Conservation (phyloP, 2,113 vertebrate species). For the Oreochromis niloticus region DNA sequence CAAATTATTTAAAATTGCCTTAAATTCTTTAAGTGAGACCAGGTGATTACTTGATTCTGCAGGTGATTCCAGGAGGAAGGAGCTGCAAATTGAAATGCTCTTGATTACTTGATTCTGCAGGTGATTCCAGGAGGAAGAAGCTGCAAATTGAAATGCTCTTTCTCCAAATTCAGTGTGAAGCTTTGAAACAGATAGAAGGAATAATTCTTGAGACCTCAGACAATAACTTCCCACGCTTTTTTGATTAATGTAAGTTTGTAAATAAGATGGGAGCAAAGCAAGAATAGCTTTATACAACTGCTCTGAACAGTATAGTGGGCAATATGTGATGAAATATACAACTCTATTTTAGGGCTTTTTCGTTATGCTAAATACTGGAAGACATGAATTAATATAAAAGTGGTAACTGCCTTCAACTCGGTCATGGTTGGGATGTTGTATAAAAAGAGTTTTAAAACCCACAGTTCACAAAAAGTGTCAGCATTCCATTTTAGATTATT, state of each 20-base stretch:
- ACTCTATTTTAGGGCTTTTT: not conserved
- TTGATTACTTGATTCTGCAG: not conserved
- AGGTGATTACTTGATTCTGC: not conserved
- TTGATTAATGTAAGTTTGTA: not conserved
- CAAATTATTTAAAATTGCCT: not conserved
- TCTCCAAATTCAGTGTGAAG: not conserved
- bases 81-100: not conserved
- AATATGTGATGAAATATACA: not conserved
- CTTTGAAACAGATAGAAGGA: not conserved
- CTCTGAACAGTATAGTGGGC: not conserved
- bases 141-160: not conserved
- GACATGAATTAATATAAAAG: constrained; percentile 8
- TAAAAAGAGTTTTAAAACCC: constrained; percentile 32
- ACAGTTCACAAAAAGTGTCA: constrained; percentile 48
- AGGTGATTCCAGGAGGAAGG: not conserved
- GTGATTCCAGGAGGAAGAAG: not conserved
- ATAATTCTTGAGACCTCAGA: not conserved
- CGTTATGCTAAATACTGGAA: not conserved
- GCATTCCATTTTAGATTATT: constrained; percentile 47
- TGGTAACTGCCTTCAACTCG: constrained; percentile 8
- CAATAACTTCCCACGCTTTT: not conserved
- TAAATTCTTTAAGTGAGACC: not conserved
- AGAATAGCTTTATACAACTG: not conserved
- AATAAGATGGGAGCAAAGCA: not conserved
- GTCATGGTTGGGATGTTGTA: constrained; percentile 22